A percentile compares a stretch with the other conserved stretches of the same genome.
Conservation (phyloP, 2,797 vertebrate genomes). For the Epinephelus coioides region DNA sequence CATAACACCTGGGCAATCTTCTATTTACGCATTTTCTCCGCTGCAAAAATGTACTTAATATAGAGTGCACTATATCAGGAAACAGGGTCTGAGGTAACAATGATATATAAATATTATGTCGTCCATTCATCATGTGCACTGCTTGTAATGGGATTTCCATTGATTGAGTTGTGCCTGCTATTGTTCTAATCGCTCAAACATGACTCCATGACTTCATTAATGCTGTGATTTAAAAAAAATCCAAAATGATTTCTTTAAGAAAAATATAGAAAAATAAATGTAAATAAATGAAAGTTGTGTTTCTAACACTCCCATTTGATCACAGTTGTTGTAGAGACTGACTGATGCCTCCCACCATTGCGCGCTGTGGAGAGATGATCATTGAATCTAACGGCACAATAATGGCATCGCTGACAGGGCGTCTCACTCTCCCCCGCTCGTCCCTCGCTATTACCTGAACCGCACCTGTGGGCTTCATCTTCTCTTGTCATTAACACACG, state of each 20-base stretch:
- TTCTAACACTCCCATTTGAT: slow-evolving; percentile 21
- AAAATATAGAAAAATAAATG: background rate
- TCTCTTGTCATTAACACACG: slow-evolving; percentile 49
- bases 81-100: background rate
- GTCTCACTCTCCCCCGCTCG: slow-evolving; percentile 49
- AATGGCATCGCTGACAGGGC: slow-evolving; percentile 72
- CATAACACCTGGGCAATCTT: background rate
- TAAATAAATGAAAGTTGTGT: slow-evolving; percentile 24
- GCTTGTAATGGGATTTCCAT: background rate
- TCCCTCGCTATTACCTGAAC: slow-evolving; percentile 75
- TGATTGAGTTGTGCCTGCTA: background rate
- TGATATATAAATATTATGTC: no score
- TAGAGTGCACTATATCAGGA: background rate
- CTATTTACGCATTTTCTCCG: background rate
- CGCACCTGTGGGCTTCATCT: slow-evolving; percentile 80
- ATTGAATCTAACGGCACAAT: slow-evolving; percentile 65
- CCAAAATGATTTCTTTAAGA: background rate
- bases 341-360: slow-evolving; percentile 52
- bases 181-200: background rate
- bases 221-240: background rate
- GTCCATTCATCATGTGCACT: background rate
- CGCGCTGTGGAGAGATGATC: slow-evolving; percentile 67
- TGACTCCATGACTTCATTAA: background rate
- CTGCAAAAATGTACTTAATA: background rate
- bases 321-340: slow-evolving; percentile 46